A percentile compares a stretch with the other conserved stretches of the same genome.
Conservation (phyloP, 1,140 invertebrate species). For the Pygmarrhopalites habei region DNA sequence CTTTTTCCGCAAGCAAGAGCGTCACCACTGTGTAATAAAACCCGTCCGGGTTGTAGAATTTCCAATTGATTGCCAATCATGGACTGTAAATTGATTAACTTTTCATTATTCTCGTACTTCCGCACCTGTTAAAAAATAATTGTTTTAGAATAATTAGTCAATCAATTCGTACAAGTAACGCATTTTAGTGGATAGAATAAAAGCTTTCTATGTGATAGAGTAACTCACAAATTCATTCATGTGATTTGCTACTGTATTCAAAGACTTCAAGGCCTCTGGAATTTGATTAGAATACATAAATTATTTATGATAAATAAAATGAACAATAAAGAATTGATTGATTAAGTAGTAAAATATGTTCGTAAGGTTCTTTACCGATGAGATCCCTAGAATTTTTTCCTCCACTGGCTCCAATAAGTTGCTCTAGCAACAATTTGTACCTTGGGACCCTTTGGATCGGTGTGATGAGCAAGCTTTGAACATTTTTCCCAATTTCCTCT, state of each 20-base stretch:
- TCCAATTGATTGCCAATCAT: slow-evolving; percentile 30
- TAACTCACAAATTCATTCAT: slow-evolving; percentile 40
- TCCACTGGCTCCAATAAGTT: slow-evolving; percentile 24
- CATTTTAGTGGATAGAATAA: too few species aligned
- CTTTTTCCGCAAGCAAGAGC: too few species aligned
- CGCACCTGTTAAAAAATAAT: too few species aligned
- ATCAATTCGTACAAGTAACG: too few species aligned
- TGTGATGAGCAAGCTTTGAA: slow-evolving; percentile 34
- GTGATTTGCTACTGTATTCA: slow-evolving; percentile 34
- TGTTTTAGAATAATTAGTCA: too few species aligned
- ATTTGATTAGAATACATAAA: background rate
- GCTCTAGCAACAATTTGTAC: slow-evolving; percentile 36
- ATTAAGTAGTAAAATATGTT: too few species aligned
- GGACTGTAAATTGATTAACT: slow-evolving; percentile 26
- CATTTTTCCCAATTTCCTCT: slow-evolving; percentile 28
- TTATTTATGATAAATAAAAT: background rate
- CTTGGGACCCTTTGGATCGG: slow-evolving; percentile 38
- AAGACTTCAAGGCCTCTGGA: slow-evolving; percentile 27
- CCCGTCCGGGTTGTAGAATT: slow-evolving; percentile 31
- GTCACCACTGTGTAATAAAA: slow-evolving; percentile 25
- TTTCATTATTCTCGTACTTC: slow-evolving; percentile 32
- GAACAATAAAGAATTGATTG: too few species aligned
- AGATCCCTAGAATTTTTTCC: slow-evolving; percentile 11
- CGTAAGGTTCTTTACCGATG: slow-evolving; percentile 12
- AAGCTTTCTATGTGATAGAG: too few species aligned